Evolutionary conservation across 2,797 vertebrate species (phyloP).

Genomic region (Buceros bicornis): DNA sequence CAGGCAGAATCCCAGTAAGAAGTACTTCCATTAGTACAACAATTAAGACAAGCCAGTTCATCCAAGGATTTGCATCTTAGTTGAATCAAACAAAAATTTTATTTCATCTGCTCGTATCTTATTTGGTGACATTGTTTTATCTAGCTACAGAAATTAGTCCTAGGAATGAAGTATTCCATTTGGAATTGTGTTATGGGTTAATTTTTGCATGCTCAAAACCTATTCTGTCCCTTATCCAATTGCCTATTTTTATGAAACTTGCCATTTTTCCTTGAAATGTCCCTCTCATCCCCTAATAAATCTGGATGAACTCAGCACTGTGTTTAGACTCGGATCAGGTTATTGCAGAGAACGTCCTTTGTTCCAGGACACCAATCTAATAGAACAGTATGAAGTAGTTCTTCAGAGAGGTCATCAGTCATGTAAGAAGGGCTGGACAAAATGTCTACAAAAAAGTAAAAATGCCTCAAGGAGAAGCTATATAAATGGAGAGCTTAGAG

Average conservation of each 20-base stretch:
- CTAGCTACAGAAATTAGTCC: not conserved
- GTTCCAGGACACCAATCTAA: not conserved
- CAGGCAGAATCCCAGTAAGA: not conserved
- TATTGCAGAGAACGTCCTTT: not conserved
- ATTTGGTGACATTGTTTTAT: not conserved
- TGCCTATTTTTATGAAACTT: not conserved
- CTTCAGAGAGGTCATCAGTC: not conserved
- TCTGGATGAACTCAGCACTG: not conserved
- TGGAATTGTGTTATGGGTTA: not conserved
- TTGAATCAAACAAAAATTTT: not conserved
- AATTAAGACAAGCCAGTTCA: not conserved
- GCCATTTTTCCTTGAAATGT: not conserved
- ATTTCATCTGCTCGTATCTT: not conserved
- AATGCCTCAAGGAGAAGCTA: not conserved
- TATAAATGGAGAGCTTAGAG: not conserved
- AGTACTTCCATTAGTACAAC: not conserved
- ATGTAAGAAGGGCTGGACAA: not conserved
- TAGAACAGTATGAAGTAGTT: not conserved
- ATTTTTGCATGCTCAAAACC: constrained; percentile 6
- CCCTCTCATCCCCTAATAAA: not conserved
- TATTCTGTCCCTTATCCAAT: not conserved
- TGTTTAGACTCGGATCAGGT: not conserved
- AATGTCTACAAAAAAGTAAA: not conserved
- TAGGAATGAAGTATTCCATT: not conserved
- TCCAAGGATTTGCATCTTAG: not conserved